Base-by-base conservation (phyloP, 2,797 vertebrate species). In the Allobates femoralis region DNA sequence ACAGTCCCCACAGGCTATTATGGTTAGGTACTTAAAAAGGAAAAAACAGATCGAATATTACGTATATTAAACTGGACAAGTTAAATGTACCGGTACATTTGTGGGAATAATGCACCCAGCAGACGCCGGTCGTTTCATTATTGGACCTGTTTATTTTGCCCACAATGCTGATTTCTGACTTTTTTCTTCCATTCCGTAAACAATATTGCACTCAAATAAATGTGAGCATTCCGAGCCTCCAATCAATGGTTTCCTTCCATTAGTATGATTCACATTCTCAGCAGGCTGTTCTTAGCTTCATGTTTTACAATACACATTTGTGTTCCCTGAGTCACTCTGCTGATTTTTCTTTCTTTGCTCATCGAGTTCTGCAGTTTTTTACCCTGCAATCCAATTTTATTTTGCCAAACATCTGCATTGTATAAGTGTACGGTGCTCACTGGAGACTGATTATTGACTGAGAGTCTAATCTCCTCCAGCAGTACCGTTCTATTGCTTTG, bases 381-480 rank as follows among this genome's bases (percentile, higher is more conserved):
- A n/a, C 28, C 58, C 58, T 64, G 58, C 51, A 30, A 64, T 80
- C 23, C 58, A 51, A 64, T 80, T 64, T 80, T 64, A 37, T n/a
- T 80, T 80, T 34, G n/a, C 16, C 66, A 32, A 58, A 73, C 34
- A 62, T 84, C 56, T 75, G 34, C 37, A 75, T 51, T 64, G 56
- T 84, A 21, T 64, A 30, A 75, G 26, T 12, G 71, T 16, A 50
- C 55, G 3, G 16, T 2, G 58, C 34, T 56, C 23, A 2, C 53
- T 75, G n/a, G 69, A 84, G 53, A 84, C 53, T 46, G 37, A 76
- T 66, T 84, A 84, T 60, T 64, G 55, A 84, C 69, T 80, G 78
- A n/a, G n/a, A 50, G 50, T 76, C 56, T 76, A 46, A 84, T 84
- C 71, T 64, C 37, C 71, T 58, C 19, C 41, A 23, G 55, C 83